Percentiles rank a stretch among this genome's conserved stretches.
Conservation (phyloP, 2,797 vertebrate genomes). For the Melanotaenia boesemani region DNA sequence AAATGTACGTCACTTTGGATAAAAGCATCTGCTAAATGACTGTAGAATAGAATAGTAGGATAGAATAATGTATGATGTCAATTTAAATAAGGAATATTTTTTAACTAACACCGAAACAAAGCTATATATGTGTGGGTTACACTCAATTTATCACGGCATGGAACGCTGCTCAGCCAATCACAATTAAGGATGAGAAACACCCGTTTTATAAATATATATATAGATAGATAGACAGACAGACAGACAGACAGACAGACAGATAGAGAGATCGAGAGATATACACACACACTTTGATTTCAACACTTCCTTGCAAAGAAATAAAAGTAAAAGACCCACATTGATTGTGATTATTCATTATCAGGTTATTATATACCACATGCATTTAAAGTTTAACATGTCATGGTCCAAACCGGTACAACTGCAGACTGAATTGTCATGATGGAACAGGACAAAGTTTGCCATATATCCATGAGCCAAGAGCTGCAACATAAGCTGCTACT, state of each 20-base stretch:
- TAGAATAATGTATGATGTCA: background rate
- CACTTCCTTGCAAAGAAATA: background rate
- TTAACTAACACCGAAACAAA: background rate
- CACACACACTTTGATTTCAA: background rate
- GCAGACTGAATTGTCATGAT: conserved; percentile 46
- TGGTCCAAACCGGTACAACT: conserved; percentile 34
- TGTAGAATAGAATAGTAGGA: too few species aligned
- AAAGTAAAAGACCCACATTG: background rate
- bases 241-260: too few species aligned
- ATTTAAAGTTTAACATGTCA: conserved; percentile 20
- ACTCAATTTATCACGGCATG: too few species aligned
- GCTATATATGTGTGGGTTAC: too few species aligned
- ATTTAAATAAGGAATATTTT: background rate
- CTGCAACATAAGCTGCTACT: conserved; percentile 49
- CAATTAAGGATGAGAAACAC: too few species aligned
- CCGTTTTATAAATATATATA: too few species aligned
- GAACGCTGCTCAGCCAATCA: too few species aligned
- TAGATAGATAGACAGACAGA: too few species aligned
- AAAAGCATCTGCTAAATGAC: too few species aligned
- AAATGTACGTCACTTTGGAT: too few species aligned
- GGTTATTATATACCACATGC: conserved; percentile 19
- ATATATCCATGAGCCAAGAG: conserved; percentile 38
- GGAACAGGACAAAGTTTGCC: conserved; percentile 43
- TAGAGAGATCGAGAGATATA: too few species aligned
- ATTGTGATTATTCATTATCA: background rate